A percentile compares a stretch with the other conserved stretches of the same genome.
Conservation (phyloP, 2,888 invertebrate genomes). For the Limnephilus rhombicus region DNA sequence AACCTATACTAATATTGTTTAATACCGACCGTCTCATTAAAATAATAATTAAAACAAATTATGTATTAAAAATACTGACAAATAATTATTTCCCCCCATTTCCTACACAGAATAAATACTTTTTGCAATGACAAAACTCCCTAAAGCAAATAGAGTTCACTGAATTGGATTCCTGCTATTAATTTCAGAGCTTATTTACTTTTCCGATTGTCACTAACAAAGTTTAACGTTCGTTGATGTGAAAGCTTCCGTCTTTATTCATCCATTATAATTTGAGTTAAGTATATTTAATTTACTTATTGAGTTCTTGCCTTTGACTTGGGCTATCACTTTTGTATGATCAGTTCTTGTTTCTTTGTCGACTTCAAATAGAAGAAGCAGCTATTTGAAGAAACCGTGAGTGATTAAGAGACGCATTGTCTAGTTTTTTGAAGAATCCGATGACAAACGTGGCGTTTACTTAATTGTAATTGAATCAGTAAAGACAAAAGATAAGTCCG, state of each 20-base stretch:
- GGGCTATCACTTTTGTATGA: slow-evolving; percentile 8
- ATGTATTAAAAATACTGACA: neutral
- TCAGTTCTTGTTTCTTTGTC: slow-evolving; percentile 3
- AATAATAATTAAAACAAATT: neutral
- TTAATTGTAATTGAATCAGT: neutral
- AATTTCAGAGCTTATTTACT: slow-evolving; percentile 25
- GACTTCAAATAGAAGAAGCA: neutral
- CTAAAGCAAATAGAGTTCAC: neutral
- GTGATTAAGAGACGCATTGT: neutral
- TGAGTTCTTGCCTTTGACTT: neutral
- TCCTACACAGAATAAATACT: neutral
- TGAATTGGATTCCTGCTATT: neutral
- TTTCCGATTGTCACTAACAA: neutral
- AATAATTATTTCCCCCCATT: neutral
- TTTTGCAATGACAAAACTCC: neutral
- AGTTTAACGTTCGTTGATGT: slow-evolving; percentile 2
- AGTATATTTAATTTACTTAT: neutral
- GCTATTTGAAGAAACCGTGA: neutral
- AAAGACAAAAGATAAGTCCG: neutral
- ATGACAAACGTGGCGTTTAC: neutral
- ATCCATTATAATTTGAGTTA: neutral
- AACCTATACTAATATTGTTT: too few relatives aligned
- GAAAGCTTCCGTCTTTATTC: neutral
- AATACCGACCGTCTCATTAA: neutral
- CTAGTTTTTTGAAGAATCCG: neutral